phyloP scores from a whole-genome alignment of 2,113 vertebrate species.

The Solea senegalensis region DNA sequence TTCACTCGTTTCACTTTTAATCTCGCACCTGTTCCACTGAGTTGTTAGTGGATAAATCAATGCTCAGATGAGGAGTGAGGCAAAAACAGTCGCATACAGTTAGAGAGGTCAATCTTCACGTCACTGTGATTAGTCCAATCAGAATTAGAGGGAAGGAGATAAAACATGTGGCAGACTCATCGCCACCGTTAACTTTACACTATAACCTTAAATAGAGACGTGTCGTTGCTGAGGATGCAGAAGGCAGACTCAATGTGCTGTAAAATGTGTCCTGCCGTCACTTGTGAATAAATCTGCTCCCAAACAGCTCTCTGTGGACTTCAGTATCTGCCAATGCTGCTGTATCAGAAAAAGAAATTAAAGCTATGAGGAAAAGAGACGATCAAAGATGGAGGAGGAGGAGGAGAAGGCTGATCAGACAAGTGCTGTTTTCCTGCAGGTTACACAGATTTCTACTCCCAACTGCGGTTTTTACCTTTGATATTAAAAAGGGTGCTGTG shows the following conservation, averaged over 20 bases:
- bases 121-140: no score
- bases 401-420: constrained; percentile 20
- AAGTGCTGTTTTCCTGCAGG: constrained; percentile 28
- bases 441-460: constrained; percentile 22
- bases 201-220: no score
- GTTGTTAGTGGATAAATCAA: background rate
- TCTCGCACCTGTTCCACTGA: background rate
- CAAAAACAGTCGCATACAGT: no score
- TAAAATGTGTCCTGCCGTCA: constrained; percentile 38
- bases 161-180: no score
- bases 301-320: constrained; percentile 15
- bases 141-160: no score
- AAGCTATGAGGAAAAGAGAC: no score
- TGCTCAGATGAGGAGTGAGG: background rate
- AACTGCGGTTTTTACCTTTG: background rate
- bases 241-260: constrained; percentile 10
- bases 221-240: constrained; percentile 20
- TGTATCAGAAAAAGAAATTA: constrained; percentile 49
- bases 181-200: no score
- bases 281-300: constrained; percentile 40
- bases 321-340: constrained; percentile 10
- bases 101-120: no score
- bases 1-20: no score
- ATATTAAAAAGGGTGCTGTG: constrained; percentile 23
- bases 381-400: no score